Evolutionary conservation across 2,797 vertebrate genomes (phyloP), one percentile per base, ranked within the genome.

Genomic region (Enoplosus armatus): DNA sequence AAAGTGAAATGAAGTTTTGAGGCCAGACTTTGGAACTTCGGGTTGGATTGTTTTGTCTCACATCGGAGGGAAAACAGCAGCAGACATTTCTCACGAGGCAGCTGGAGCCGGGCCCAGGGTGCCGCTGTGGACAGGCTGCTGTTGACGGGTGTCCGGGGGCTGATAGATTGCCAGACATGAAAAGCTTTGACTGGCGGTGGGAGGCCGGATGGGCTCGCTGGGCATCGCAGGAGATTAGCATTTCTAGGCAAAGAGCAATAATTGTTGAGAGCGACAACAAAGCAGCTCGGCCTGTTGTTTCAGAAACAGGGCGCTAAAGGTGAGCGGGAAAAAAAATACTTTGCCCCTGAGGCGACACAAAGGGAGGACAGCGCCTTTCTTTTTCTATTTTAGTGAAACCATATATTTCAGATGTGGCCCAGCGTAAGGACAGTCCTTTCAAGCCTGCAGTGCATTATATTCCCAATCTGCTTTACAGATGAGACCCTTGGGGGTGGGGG

Each of bases 401-500:
- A 18, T 60, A 65, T 51, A 71, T 78, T 77, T 72, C 53, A 80
- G 59, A 24, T 41, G 39, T 63, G 26, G 62, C 48, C 43, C 20
- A 18, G 58, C 70, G 62, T 50, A 10, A 77, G 56, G 72, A 72
- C 72, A 29, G 43, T 59, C 27, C 55, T 77, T 76, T 65, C 27
- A 59, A 76, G 61, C 54, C 58, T 41, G 12, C 41, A 67, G 55
- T 66, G 43, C 55, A 77, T 80, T 87, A 84, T 84, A 62, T 81
- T 82, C 72, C 83, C 86, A 92, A n/a, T 92, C 90, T 93, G 88
- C 75, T 85, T 80, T 84, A 80, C 82, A 93, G 86, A 93, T 93
- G 86, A 90, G 55, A 66, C 86, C 82, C 77, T 69, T 8, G 43
- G 62, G 72, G 84, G 81, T 62, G 33, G 35, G 43, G 62, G 72